A percentile compares a stretch with the other conserved stretches of the same genome.
Evolutionary conservation across 2,888 invertebrate species (phyloP).

Genomic region (Brenthis hecate): DNA sequence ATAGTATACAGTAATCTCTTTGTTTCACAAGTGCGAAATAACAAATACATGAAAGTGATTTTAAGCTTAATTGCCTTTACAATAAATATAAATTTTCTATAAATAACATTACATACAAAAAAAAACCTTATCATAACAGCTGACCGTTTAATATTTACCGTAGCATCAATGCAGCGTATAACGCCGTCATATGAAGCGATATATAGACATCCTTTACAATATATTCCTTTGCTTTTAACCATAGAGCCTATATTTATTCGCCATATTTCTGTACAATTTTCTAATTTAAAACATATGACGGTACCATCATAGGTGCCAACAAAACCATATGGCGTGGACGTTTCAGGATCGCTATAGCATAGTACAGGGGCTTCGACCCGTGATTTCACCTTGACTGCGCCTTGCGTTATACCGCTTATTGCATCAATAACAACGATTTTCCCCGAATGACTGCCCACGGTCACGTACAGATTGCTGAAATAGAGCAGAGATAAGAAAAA

Average conservation of each 20-base stretch:
- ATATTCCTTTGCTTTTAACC: slow-evolving; percentile 84
- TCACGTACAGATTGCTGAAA: slow-evolving; percentile 68
- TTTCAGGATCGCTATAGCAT: slow-evolving; percentile 55
- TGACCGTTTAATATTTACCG: slow-evolving; percentile 60
- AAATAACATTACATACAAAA: background rate
- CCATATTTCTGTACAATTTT: slow-evolving; percentile 83
- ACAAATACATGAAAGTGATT: too few species aligned
- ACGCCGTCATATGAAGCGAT: slow-evolving; percentile 88
- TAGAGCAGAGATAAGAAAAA: slow-evolving; percentile 16
- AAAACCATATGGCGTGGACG: slow-evolving; percentile 70
- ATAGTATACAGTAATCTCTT: too few species aligned
- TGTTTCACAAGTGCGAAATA: too few species aligned
- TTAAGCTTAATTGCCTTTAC: background rate
- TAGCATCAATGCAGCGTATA: slow-evolving; percentile 81
- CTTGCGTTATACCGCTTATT: slow-evolving; percentile 74
- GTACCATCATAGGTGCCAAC: slow-evolving; percentile 91
- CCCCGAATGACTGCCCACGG: slow-evolving; percentile 86
- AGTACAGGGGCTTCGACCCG: slow-evolving; percentile 87
- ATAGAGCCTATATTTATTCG: slow-evolving; percentile 81
- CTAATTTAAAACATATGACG: slow-evolving; percentile 84
- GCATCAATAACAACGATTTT: slow-evolving; percentile 84
- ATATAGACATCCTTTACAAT: slow-evolving; percentile 71
- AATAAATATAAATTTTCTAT: background rate
- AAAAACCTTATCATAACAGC: background rate
- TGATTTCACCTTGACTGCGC: slow-evolving; percentile 81